phyloP scores from a whole-genome alignment of 2,113 vertebrate species.

The Zapornia atra region DNA sequence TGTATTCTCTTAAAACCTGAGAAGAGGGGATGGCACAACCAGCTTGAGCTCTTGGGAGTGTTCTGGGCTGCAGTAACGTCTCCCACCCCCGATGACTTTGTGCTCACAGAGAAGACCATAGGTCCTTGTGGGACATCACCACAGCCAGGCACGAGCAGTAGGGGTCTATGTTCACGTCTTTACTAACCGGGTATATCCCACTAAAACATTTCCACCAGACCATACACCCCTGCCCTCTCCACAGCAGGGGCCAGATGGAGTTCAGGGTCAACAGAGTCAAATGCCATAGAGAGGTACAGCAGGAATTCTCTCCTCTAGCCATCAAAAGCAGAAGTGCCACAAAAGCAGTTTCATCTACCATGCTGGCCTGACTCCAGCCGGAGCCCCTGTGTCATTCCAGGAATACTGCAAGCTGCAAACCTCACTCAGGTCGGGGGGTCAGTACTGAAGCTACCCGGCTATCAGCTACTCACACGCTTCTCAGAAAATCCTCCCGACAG shows the following conservation, averaged over 20 bases:
- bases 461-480: neutral
- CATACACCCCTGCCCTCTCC: neutral
- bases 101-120: neutral
- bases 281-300: accelerated
- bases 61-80: neutral
- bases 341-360: slow-evolving; percentile 3
- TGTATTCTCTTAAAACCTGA: neutral
- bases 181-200: neutral
- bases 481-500: slow-evolving; percentile 21
- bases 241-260: neutral
- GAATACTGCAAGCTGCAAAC: neutral
- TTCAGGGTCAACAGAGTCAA: neutral
- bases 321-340: neutral
- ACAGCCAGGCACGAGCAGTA: neutral
- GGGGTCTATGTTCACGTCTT: neutral
- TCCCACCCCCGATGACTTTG: neutral
- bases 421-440: accelerated
- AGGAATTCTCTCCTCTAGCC: neutral
- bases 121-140: neutral
- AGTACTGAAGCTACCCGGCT: neutral
- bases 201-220: neutral
- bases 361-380: neutral
- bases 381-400: neutral
- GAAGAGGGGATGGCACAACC: neutral
- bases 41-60: neutral